Evolutionary conservation across 2,113 vertebrate genomes (phyloP).

Genomic region (Thamnophis sirtalis): DNA sequence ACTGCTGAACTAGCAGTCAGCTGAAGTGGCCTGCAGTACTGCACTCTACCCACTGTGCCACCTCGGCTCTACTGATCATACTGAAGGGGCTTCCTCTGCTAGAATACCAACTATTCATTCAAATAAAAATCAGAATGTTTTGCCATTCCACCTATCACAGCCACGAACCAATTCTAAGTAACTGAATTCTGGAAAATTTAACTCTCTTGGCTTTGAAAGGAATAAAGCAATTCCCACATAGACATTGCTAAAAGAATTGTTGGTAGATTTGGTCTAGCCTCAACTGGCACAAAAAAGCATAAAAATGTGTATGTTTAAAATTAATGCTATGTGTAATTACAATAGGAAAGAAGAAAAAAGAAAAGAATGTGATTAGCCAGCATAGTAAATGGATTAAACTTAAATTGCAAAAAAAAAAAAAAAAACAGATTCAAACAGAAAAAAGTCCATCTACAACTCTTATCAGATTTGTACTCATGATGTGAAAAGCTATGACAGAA

Average conservation of each 20-base stretch:
- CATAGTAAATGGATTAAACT: background rate
- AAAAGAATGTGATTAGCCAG: background rate
- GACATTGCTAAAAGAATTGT: background rate
- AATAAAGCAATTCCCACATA: background rate
- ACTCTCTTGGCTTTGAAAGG: background rate
- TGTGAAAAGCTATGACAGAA: background rate
- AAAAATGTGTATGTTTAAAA: background rate
- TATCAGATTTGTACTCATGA: background rate
- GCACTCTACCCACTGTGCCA: too few species aligned
- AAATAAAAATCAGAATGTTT: background rate
- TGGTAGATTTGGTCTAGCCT: background rate
- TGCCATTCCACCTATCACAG: background rate
- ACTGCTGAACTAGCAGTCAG: too few species aligned
- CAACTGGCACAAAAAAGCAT: slow-evolving; percentile 2
- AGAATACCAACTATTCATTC: background rate
- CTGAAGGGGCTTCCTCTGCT: background rate
- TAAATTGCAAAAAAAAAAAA: background rate
- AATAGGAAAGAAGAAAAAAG: background rate
- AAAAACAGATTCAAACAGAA: background rate
- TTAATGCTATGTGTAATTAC: background rate
- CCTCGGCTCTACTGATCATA: too few species aligned
- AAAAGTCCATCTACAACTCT: slow-evolving; percentile 3
- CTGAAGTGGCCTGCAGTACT: too few species aligned
- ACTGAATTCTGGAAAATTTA: background rate
- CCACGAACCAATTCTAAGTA: background rate